A percentile compares a stretch with the other conserved stretches of the same genome.
Evolutionary conservation across 92 coral and sea anemone genomes (phyloP).

Genomic region (Montipora capitata): DNA sequence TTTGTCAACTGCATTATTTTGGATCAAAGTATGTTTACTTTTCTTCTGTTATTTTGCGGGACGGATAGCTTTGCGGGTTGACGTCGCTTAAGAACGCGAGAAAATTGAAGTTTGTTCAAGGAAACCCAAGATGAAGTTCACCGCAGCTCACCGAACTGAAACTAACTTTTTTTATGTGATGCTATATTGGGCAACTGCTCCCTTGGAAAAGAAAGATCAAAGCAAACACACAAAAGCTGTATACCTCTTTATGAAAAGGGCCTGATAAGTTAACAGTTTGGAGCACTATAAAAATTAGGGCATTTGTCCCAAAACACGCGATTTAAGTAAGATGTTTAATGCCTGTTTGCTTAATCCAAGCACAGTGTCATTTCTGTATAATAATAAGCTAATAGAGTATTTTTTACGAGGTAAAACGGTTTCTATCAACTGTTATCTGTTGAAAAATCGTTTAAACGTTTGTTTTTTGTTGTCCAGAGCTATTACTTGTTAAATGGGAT

Average conservation of each 20-base stretch:
- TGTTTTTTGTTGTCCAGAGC: slow-evolving; percentile 18
- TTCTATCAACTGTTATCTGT: slow-evolving; percentile 30
- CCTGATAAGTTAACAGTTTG: slow-evolving; percentile 2
- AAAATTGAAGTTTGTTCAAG: slow-evolving; percentile 15
- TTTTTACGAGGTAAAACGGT: slow-evolving; percentile 8
- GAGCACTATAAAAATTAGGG: not conserved
- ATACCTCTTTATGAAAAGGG: not conserved
- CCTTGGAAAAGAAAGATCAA: not conserved
- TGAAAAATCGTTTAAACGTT: slow-evolving; percentile 31
- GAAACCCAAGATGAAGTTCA: not conserved
- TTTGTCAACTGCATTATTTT: slow-evolving; percentile 33
- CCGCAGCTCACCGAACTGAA: not conserved
- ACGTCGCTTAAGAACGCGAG: slow-evolving; percentile 14
- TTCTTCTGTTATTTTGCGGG: slow-evolving; percentile 1
- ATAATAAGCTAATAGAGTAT: slow-evolving; percentile 19
- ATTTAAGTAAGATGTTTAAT: not conserved
- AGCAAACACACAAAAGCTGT: not conserved
- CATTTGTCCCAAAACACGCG: not conserved
- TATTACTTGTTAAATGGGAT: slow-evolving; percentile 43
- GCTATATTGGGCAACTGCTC: not conserved
- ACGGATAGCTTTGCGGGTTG: slow-evolving; percentile 2
- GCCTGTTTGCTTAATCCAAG: not conserved
- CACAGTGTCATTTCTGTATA: not conserved
- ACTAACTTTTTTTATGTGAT: not conserved
- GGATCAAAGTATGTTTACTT: slow-evolving; percentile 37